Percentiles rank a stretch among this genome's conserved stretches.
phyloP scores from a whole-genome alignment of 2,888 invertebrate species.

The Ptychoptera contaminata region DNA sequence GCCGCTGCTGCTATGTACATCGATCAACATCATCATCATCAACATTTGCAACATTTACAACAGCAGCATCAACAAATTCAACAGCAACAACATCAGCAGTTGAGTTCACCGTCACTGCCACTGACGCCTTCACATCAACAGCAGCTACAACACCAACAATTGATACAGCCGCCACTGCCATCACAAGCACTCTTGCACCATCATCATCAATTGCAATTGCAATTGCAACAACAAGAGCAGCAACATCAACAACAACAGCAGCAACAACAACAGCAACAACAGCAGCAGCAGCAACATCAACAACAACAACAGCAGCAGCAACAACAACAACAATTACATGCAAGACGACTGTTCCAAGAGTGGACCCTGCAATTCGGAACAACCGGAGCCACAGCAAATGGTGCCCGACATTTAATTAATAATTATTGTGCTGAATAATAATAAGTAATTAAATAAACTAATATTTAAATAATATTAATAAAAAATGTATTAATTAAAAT shows the following conservation, averaged over 20 bases:
- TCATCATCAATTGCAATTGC: background rate
- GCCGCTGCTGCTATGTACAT: constrained; percentile 8
- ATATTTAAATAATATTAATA: no score
- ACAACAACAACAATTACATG: constrained; percentile 31
- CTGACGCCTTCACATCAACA: constrained; percentile 19
- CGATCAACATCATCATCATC: constrained; percentile 22
- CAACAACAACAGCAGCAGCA: constrained; percentile 25
- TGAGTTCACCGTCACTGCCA: constrained; percentile 22
- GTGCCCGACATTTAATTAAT: constrained; percentile 27
- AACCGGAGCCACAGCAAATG: constrained; percentile 17
- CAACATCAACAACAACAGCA: constrained; percentile 20
- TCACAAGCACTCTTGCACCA: constrained; percentile 15
- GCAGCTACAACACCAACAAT: no score
- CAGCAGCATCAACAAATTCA: constrained; percentile 23
- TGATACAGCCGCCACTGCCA: constrained; percentile 18
- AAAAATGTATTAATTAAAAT: constrained; percentile 6
- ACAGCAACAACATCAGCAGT: constrained; percentile 13
- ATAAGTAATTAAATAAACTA: constrained; percentile 3
- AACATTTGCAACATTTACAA: constrained; percentile 24
- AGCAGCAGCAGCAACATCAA: constrained; percentile 21
- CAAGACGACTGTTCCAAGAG: constrained; percentile 30
- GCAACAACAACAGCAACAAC: constrained; percentile 13
- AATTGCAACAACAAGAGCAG: constrained; percentile 1
- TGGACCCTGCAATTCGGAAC: constrained; percentile 32
- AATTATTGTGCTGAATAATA: constrained; percentile 29